These are phyloP conservation scores for Pandemis corylana DNA, from an alignment of 2,888 invertebrate species.

Conservation along the genomic window DNA sequence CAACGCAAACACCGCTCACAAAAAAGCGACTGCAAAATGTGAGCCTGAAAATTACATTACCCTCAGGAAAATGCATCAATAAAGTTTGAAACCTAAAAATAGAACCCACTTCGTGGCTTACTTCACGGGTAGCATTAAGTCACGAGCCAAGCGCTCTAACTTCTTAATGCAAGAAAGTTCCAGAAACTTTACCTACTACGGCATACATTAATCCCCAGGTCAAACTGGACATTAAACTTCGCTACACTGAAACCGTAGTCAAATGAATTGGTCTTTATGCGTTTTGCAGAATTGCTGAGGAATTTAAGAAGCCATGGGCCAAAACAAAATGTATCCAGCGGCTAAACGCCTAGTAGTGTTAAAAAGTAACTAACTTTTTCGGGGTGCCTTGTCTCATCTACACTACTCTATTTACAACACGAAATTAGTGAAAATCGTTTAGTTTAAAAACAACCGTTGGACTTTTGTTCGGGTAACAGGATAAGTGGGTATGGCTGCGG, in stretches of 20 bases:
- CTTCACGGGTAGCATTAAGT: neutral
- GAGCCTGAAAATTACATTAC: conserved; percentile 43
- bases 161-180: conserved; percentile 18
- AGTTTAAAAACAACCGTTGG: too few species aligned
- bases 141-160: neutral
- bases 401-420: too few species aligned
- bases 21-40: neutral
- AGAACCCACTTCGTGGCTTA: neutral
- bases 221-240: conserved; percentile 6
- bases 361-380: too few species aligned
- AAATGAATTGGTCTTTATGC: neutral
- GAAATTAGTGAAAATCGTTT: too few species aligned
- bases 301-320: neutral
- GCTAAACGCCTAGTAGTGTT: too few species aligned
- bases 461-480: too few species aligned
- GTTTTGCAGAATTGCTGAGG: neutral
- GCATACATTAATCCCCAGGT: conserved; percentile 4
- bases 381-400: too few species aligned
- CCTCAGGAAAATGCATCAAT: neutral
- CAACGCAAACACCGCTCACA: too few species aligned
- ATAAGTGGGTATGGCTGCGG: too few species aligned
- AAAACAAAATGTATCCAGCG: too few species aligned
- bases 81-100: conserved; percentile 10
- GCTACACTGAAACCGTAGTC: neutral
- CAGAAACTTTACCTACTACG: neutral